Conservation (phyloP, 1,140 invertebrate species). For the Dermatophagoides farinae region DNA sequence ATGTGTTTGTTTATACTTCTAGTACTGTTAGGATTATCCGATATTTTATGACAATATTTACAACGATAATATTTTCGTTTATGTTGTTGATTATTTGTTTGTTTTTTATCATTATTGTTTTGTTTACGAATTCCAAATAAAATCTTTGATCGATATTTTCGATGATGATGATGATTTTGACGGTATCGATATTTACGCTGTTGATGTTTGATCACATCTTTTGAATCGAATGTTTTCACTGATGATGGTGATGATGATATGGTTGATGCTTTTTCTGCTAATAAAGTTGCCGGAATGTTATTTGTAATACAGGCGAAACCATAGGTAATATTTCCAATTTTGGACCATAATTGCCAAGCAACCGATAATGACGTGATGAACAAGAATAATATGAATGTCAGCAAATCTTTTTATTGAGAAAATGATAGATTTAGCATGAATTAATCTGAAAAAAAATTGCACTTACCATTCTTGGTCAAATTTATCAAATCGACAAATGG, state of each 20-base stretch:
- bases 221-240: background rate
- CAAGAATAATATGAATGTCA: background rate
- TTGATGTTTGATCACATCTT: background rate
- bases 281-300: too few species aligned
- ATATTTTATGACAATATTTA: conserved; percentile 2
- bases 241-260: background rate
- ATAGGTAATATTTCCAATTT: background rate
- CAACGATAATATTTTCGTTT: background rate
- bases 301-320: background rate
- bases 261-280: background rate
- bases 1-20: too few species aligned
- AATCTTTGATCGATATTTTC: too few species aligned
- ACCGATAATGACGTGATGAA: background rate
- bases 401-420: background rate
- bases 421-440: too few species aligned
- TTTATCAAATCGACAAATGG: background rate
- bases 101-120: background rate
- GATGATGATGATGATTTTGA: too few species aligned
- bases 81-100: background rate
- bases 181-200: too few species aligned
- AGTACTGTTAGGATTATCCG: background rate
- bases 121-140: background rate
- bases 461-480: background rate
- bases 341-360: background rate
- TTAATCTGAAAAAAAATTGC: background rate